Percentiles rank a stretch among this genome's conserved stretches.
Conservation (phyloP, 2,888 invertebrate species). For the Tenthredo scrophulariae region DNA sequence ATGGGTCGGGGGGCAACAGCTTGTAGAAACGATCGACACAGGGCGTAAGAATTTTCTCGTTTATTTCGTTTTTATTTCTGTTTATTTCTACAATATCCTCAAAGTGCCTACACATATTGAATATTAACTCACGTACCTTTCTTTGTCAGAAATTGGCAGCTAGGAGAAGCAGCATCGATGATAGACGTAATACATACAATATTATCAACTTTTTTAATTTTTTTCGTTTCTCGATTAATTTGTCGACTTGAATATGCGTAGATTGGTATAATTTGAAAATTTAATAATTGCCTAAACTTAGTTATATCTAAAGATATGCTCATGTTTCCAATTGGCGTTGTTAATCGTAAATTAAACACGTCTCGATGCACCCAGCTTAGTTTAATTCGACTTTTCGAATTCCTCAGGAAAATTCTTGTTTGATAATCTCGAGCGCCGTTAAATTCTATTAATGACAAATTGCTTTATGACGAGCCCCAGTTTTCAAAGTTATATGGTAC, state of each 20-base stretch:
- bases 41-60: slow-evolving; percentile 47
- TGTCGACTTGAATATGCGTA: background rate
- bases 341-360: background rate
- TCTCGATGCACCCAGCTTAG: slow-evolving; percentile 43
- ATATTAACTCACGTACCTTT: slow-evolving; percentile 33
- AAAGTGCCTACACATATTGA: slow-evolving; percentile 52
- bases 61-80: slow-evolving; percentile 54
- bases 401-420: slow-evolving; percentile 54
- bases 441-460: slow-evolving; percentile 67
- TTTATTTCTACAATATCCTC: slow-evolving; percentile 55
- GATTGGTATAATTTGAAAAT: background rate
- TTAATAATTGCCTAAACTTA: background rate
- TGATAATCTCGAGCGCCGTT: slow-evolving; percentile 59
- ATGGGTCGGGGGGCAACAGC: slow-evolving; percentile 46
- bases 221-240: background rate
- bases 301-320: background rate
- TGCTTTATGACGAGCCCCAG: slow-evolving; percentile 61
- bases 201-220: no score
- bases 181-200: no score
- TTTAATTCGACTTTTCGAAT: slow-evolving; percentile 30
- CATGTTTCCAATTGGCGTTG: background rate
- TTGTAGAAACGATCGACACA: slow-evolving; percentile 50
- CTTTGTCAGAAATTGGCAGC: slow-evolving; percentile 15
- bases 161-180: background rate
- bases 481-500: slow-evolving; percentile 50